A percentile compares a stretch with the other conserved stretches of the same genome.
phyloP scores from a whole-genome alignment of 1,140 invertebrate species.

The Nylanderia fulva region DNA sequence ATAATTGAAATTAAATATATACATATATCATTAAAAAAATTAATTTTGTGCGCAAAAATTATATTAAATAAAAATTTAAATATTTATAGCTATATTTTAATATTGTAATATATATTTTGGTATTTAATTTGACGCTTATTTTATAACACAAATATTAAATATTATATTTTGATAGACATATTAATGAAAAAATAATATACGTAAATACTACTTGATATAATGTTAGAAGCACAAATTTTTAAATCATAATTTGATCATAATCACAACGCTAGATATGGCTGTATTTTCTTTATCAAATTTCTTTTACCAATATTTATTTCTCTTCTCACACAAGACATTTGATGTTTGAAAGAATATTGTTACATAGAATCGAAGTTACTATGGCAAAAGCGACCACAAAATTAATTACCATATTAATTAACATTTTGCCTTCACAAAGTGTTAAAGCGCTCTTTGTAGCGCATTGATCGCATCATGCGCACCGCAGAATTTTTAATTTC shows the following conservation, averaged over 20 bases:
- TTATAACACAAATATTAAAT: background rate
- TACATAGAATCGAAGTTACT: background rate
- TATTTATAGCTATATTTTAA: background rate
- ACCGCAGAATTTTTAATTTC: slow-evolving; percentile 55
- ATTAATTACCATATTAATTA: slow-evolving; percentile 64
- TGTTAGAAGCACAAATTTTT: no score
- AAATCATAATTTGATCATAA: no score
- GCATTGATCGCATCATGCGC: slow-evolving; percentile 22
- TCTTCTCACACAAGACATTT: background rate
- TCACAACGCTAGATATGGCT: no score
- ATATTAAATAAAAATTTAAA: slow-evolving; percentile 9
- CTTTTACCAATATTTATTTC: background rate
- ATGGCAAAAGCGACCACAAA: slow-evolving; percentile 41
- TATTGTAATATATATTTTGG: no score
- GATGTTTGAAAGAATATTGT: slow-evolving; percentile 41
- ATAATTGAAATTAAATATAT: background rate
- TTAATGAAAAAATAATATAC: background rate
- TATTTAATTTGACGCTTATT: background rate
- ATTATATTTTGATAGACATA: background rate
- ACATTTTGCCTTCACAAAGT: slow-evolving; percentile 56
- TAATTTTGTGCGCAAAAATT: background rate
- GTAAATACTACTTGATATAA: background rate
- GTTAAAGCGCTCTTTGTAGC: slow-evolving; percentile 53
- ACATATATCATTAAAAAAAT: background rate
- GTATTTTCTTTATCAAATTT: background rate